Base-by-base conservation (phyloP, 2,888 invertebrate genomes). In the Cynaeus angustus region DNA sequence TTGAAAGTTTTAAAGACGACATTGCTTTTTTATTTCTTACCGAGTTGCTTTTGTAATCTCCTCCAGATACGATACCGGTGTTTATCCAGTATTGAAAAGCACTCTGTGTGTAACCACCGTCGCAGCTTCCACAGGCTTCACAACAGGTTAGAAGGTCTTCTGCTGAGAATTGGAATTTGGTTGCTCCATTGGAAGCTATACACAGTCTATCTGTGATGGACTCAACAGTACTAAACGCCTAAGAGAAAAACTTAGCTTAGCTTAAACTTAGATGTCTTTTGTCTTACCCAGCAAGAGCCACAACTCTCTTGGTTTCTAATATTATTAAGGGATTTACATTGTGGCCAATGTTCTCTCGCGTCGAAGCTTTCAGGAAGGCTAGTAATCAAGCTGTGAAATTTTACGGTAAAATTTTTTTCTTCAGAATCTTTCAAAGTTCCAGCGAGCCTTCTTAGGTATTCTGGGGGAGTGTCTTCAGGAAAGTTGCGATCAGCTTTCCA, bases 31-130 rank as follows among this genome's bases (percentile, higher is more conserved):
- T n/a, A 0, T 6, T 4, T 13, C 37, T 72, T 75, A 85, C 88
- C 84, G 89, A 89, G 13, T 87, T 87, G 0, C 91, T 91, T 71
- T 89, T 89, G 82, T 89, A 94, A 73, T 90, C 88, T 0, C 96
- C 95, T 48, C 96, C 96, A 52, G 93, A 94, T 0, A 96, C 96
- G 62, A 96, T 86, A 1, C 96, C 96, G 45, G 88, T 88, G 70
- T 88, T 87, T 41, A 91, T 91, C 92, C 94, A 96, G 84, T 92
- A 94, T 53, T 89, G 86, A 95, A 95, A 97, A 8, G 95, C 95
- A 14, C 89, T 87, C 0, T 90, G 89, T 1, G 91, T 91, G 81
- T 90, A 91, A 1, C 96, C 96, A n/a, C 96, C 96, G 79, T 91
- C 89, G 83, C 94, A 94, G n/a, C 94, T n/a, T 2, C 94, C 94